These are phyloP conservation scores for Cololabis saira DNA, from an alignment of 2,113 vertebrate species.

Conservation along the genomic window DNA sequence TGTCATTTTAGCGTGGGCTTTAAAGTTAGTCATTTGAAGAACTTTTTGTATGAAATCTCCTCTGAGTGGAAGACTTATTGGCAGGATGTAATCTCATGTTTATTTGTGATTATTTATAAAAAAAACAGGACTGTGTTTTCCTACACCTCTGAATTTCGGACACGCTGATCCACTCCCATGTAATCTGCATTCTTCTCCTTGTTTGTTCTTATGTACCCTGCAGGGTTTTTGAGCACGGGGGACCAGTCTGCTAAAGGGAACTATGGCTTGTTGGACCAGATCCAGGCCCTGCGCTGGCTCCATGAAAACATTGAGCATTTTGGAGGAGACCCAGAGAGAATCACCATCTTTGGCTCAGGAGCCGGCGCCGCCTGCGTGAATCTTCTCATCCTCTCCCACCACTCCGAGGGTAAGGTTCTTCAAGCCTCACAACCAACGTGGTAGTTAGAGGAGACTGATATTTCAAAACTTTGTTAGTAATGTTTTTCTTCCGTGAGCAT, in stretches of 20 bases:
- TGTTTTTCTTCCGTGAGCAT: constrained; percentile 20
- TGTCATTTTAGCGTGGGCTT: constrained; percentile 59
- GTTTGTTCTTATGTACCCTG: constrained; percentile 59
- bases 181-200: constrained; percentile 27
- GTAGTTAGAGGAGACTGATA: constrained; percentile 28
- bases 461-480: constrained; percentile 31
- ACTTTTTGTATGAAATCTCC: constrained; percentile 55
- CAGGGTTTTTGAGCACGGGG: constrained; percentile 97
- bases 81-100: constrained; percentile 53
- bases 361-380: constrained; percentile 98
- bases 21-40: constrained; percentile 63
- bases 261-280: constrained; percentile 97
- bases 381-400: constrained; percentile 98
- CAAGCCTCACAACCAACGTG: constrained; percentile 29
- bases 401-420: constrained; percentile 92
- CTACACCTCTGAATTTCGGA: constrained; percentile 15
- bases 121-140: constrained; percentile 15
- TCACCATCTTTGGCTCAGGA: constrained; percentile 99
- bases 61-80: constrained; percentile 51
- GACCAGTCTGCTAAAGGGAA: constrained; percentile 99
- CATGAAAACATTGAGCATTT: constrained; percentile 99
- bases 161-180: constrained; percentile 18
- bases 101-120: constrained; percentile 30
- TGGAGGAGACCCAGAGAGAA: constrained; percentile 96
- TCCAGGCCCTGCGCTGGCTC: constrained; percentile 98